Evolutionary conservation across 1,140 invertebrate species (phyloP), one percentile per base, ranked within the genome.

Genomic region (Bombus superbus): DNA sequence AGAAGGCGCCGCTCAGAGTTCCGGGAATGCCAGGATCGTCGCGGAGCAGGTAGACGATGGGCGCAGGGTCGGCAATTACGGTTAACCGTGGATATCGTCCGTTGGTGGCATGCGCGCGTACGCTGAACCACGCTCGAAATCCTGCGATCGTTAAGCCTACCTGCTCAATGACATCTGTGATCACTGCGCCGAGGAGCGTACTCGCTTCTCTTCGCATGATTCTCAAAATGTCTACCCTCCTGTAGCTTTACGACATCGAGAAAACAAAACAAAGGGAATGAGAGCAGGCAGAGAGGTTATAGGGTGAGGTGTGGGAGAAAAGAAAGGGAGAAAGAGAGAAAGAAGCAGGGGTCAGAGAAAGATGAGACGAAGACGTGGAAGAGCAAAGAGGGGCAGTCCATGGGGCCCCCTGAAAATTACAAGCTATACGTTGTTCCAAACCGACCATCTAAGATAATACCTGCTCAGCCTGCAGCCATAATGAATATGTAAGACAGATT

Each of bases 401-500:
- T 89, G 88, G 86, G 90, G 91, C 91, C 91, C 88, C 91, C 92
- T 95, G 94, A 94, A 95, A 95, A 95, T 95, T 95, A 95, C 94
- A 95, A 95, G 94, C 93, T 95, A 93, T 94, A 93, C 94, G 93
- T 92, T 94, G 93, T 93, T 93, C 88, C 92, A 94, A 95, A 95
- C 92, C 93, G 93, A 94, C 94, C 93, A 95, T 95, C 94, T 94
- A 94, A 95, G 94, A 95, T 95, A 95, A 95, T 95, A 94, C 94
- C 93, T 90, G 93, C 92, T 95, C 93, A 93, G 94, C 94, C 95
- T 94, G 90, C 89, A 95, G 94, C 94, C 93, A 95, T 95, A 95
- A 95, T 95, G 95, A 95, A 95, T 95, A 95, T 95, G 95, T 95
- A 95, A 95, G 94, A 95, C 94, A 95, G 94, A 95, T 95, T 95